These are phyloP conservation scores for Gerris lacustris DNA, from an alignment of 2,888 invertebrate species.

Conservation along the genomic window DNA sequence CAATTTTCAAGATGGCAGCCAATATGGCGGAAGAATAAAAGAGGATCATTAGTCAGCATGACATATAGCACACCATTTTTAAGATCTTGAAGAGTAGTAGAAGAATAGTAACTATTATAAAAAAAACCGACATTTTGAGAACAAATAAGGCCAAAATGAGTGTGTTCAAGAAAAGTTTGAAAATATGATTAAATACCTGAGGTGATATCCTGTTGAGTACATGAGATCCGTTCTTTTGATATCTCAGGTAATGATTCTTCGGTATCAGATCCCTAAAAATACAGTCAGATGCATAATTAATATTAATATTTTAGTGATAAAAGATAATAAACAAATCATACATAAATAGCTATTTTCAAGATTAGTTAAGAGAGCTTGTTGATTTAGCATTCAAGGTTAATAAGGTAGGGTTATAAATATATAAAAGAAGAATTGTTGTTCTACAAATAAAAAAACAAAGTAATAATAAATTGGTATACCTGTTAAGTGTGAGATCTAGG, in stretches of 20 bases:
- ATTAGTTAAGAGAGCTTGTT: too few relatives aligned
- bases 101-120: too few relatives aligned
- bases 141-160: too few relatives aligned
- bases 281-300: neutral
- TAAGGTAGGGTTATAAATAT: neutral
- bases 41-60: too few relatives aligned
- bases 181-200: conserved; percentile 34
- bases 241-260: conserved; percentile 47
- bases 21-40: too few relatives aligned
- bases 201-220: conserved; percentile 38
- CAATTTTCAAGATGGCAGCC: too few relatives aligned
- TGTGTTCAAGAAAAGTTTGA: too few relatives aligned
- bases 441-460: conserved; percentile 8
- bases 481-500: neutral
- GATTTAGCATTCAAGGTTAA: neutral
- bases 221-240: conserved; percentile 40
- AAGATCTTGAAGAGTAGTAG: too few relatives aligned
- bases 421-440: neutral
- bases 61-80: too few relatives aligned
- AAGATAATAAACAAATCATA: neutral
- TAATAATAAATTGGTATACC: neutral
- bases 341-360: too few relatives aligned
- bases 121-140: too few relatives aligned
- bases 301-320: too few relatives aligned
- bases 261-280: conserved; percentile 49